Evolutionary conservation across 2,113 vertebrate genomes (phyloP), one percentile per base, ranked within the genome.

Genomic region (Pachycephala philippinensis): DNA sequence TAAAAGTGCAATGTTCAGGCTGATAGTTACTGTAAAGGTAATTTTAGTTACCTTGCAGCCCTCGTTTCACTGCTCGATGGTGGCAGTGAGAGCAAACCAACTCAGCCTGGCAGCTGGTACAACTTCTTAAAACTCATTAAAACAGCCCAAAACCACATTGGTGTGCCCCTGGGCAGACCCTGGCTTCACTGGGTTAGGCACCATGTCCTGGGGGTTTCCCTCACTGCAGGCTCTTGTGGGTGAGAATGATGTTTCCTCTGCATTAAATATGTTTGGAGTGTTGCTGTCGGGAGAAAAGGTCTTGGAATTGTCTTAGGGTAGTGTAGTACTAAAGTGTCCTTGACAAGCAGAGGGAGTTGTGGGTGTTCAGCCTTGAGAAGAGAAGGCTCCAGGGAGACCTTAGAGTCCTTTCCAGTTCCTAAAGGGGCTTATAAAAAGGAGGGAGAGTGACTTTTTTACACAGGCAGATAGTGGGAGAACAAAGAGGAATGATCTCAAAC

Each of bases 31-130:
- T 17, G 53, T 15, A 31, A 42, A 75, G 50, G 24, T 42, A 35
- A 16, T 39, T 64, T 76, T 83, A 76, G 60, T 47, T 59, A n/a
- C 33, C 17, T 37, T 59, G 50, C 33, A 63, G 50, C 21, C 31
- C 24, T 22, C 1, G 0, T 60, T 40, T 68, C 19, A 1, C 33
- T 28, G 39, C 49, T 40, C 0, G 0, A 1, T 37, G 59, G 42
- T 52, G 49, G 45, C 26, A 9, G 40, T 22, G 45, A 18, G 31
- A 49, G 20, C 57, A 71, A 59, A 54, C 14, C 2, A 71, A 13
- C 45, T 75, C 49, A 63, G 26, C 44, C 22, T 76, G 28, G n/a
- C 3, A n/a, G 35, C 59, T 39, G 64, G 8, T 54, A 22, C 30
- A 83, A 4, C 47, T 61, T 68, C 47, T 54, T 53, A 40, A 54